Base-by-base conservation (phyloP, 2,888 invertebrate genomes). In the Calameuta pallipes region DNA sequence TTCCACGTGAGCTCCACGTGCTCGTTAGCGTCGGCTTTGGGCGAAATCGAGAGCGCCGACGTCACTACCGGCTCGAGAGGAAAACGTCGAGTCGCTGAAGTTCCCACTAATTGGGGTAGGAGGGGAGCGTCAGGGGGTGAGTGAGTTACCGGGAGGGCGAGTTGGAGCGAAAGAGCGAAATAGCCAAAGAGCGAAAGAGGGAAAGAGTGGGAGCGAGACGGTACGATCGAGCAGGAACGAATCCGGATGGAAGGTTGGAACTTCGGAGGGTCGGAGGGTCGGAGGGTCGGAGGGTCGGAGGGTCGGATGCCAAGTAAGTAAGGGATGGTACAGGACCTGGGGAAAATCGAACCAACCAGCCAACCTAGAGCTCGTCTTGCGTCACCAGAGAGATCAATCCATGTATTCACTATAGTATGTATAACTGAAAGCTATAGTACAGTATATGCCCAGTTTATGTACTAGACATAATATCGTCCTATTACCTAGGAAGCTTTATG, bases 1-100 rank as follows among this genome's bases (percentile, higher is more conserved):
- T 89, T 91, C 89, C 90, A 91, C 90, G 90, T 91, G 91, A 90
- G 90, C 90, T 90, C 89, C 90, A 90, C 87, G 90, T 87, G 88
- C 91, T 91, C 91, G 91, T 91, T 91, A 91, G 89, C 88, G 91
- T 89, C 90, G 89, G 89, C 91, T 91, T 90, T 90, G 80, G 87
- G 87, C 89, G 89, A 89, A 90, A 90, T 88, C 89, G 88, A 89
- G 89, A 90, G 89, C 88, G 87, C 85, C 86, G 86, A 87, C 87
- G 88, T 87, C 86, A 86, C 80, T 82, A 82, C 76, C 41, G 75
- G 73, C 41, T 37, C 31, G 75, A 77, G 30, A 82, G 80, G 80
- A 79, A 83, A 79, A 76, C 80, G 77, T 75, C 71, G 75, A 79
- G 77, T 75, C 76, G 76, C 79, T 78, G 80, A 81, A 81, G 80